Percentiles rank a stretch among this genome's conserved stretches.
phyloP scores from a whole-genome alignment of 2,113 vertebrate species.

The Rafetus swinhoei region DNA sequence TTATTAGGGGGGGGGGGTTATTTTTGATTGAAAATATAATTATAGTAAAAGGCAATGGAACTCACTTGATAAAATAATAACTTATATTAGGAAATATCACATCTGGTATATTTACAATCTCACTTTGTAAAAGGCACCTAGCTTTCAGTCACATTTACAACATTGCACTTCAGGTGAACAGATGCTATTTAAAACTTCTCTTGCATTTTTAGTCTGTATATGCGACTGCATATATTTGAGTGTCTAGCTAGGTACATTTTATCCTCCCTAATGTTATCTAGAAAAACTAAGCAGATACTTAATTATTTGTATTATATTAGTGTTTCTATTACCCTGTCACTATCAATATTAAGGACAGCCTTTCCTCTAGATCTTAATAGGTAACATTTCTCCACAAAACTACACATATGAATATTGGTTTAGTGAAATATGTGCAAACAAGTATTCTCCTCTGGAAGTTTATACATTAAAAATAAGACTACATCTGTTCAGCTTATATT shows the following conservation, averaged over 20 bases:
- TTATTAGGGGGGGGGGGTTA: not conserved
- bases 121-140: not conserved
- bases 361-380: not conserved
- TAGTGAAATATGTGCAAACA: not conserved
- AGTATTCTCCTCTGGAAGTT: not conserved
- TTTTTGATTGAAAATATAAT: not conserved
- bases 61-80: not conserved
- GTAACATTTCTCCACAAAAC: not conserved
- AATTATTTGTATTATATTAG: not conserved
- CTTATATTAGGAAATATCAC: not conserved
- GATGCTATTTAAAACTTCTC: not conserved
- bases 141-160: not conserved
- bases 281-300: not conserved
- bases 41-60: not conserved
- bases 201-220: not conserved
- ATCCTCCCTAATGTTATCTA: not conserved
- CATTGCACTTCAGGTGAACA: not conserved
- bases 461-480: not conserved
- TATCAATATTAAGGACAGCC: not conserved
- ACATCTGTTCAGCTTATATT: not conserved
- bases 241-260: not conserved
- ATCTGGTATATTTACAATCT: not conserved
- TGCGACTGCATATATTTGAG: not conserved
- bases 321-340: not conserved
- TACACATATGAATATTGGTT: not conserved